Evolutionary conservation across 2,888 invertebrate species (phyloP).

Genomic region (Encarsia formosa): DNA sequence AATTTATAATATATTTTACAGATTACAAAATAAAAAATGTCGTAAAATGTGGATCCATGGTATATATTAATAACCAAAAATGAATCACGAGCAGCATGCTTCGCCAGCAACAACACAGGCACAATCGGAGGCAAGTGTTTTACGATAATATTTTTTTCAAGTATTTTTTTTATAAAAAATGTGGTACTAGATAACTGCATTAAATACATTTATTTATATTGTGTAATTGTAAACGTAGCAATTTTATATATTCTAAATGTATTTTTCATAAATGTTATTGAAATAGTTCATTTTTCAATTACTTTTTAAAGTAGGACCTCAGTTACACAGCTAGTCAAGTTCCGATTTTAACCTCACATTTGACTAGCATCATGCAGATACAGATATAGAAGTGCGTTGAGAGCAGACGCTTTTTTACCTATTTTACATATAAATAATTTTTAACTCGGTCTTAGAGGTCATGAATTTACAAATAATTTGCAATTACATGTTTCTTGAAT

Average conservation of each 20-base stretch:
- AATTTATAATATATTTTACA: conserved; percentile 33
- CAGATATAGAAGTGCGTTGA: too few species aligned
- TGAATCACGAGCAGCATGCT: conserved; percentile 52
- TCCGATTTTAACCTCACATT: too few species aligned
- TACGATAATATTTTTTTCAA: too few species aligned
- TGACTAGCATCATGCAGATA: too few species aligned
- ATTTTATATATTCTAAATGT: conserved; percentile 5
- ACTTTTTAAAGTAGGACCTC: too few species aligned
- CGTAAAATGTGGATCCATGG: conserved; percentile 34
- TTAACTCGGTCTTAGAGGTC: too few species aligned
- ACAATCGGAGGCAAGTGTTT: conserved; percentile 48
- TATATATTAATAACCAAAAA: conserved; percentile 43
- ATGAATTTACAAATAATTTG: too few species aligned
- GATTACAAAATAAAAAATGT: conserved; percentile 40
- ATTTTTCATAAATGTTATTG: background rate
- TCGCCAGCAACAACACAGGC: conserved; percentile 51
- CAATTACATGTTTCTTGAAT: too few species aligned
- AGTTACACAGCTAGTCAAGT: too few species aligned
- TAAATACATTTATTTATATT: conserved; percentile 39
- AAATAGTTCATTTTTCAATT: background rate
- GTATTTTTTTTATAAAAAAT: background rate
- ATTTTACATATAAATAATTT: too few species aligned
- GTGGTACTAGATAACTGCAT: conserved; percentile 38
- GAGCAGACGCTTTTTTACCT: too few species aligned
- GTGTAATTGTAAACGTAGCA: background rate